These are phyloP conservation scores for Sciurus carolinensis DNA, from an alignment of 2,797 vertebrate species.

Conservation along the genomic window DNA sequence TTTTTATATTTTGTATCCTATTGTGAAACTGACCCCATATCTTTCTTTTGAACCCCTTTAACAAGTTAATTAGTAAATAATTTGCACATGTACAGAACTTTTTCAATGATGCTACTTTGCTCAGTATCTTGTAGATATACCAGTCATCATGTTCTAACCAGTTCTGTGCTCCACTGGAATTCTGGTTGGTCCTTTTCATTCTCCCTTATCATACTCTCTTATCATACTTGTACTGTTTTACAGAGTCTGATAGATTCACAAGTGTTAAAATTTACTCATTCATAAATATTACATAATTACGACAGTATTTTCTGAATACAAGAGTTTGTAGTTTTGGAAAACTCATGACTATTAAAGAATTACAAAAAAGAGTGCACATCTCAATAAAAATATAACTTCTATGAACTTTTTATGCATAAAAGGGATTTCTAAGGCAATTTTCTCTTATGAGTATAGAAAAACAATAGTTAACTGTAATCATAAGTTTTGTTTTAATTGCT, in stretches of 20 bases:
- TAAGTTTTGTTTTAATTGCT: constrained; percentile 9
- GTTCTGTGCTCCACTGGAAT: not conserved
- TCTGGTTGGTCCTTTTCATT: not conserved
- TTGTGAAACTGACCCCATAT: not conserved
- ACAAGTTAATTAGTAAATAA: not conserved
- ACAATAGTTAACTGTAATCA: not conserved
- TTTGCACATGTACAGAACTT: not conserved
- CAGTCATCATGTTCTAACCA: not conserved
- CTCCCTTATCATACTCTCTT: not conserved
- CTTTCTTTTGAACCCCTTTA: not conserved
- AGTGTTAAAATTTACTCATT: constrained; percentile 22
- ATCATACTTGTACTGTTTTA: not conserved
- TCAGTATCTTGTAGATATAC: not conserved
- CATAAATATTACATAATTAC: not conserved
- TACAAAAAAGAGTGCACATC: not conserved
- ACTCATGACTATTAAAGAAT: not conserved
- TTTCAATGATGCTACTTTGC: not conserved
- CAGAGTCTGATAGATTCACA: not conserved
- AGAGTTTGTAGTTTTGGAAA: not conserved
- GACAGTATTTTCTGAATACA: not conserved
- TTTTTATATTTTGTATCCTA: not conserved
- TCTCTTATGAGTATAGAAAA: constrained; percentile 14
- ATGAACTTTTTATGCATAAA: not conserved
- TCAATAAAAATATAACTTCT: not conserved
- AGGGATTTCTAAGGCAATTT: not conserved